Base-by-base conservation (phyloP, 2,888 invertebrate species). In the Ferdinandea cuprea region DNA sequence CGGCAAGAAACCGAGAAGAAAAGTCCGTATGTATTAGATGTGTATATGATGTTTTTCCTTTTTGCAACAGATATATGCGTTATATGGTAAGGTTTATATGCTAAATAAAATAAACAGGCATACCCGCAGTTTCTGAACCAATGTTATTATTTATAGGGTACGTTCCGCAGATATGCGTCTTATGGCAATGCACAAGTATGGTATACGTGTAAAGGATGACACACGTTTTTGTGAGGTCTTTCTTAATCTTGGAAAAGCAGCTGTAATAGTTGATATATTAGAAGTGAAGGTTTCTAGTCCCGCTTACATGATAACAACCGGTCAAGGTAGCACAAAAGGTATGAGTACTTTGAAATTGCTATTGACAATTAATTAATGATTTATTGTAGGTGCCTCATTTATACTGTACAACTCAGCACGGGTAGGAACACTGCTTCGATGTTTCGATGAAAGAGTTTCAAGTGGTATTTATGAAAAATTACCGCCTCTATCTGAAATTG, bases 341-440 rank as follows among this genome's bases (percentile, higher is more conserved):
- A 73, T 6, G 48, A 2, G 1, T 5, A 19, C 7, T 25, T n/a
- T 3, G 11, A 3, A 3, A 17, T 44, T 21, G 19, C 17, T 44
- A 25, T 44, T 44, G 17, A 50, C 6, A 5, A 30, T 40, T 13
- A 25, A 25, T 25, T 5, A 25, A 25, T 5, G 13, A 32, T 37
- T 46, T 13, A 28, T 89, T 76, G 7, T n/a, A 95, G 95, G 95
- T 61, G 94, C 94, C 35, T 92, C 94, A 25, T 96, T 96, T 89
- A 92, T 96, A 72, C 91, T 96, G 28, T 96, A 96, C 89, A 96
- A 96, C 88, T 94, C 94, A 88, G 95, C 95, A 0, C 93, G 96
- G 85, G 88, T 96, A 59, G 92, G 93, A 86, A 93, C 94, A 0
- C 92, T 96, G 61, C 91, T 95, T 72, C 92, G 92, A 86, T 93